Conservation (phyloP, 1,140 invertebrate species). For the Drosophila serrata region DNA sequence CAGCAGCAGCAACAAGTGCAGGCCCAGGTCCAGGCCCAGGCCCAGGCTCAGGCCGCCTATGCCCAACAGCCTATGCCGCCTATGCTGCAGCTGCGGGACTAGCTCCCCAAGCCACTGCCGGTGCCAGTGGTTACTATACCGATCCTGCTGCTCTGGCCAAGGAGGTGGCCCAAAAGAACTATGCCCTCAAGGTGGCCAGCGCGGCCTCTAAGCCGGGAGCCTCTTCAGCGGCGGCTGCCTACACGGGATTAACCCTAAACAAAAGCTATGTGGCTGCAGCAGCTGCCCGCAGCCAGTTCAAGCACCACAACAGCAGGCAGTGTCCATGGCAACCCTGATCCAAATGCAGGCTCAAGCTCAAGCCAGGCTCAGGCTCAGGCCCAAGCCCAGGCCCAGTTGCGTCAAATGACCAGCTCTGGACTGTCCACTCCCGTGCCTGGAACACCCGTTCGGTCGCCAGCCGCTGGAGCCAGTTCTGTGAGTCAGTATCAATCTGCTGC, state of each 20-base stretch:
- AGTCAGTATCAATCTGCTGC: constrained; percentile 39
- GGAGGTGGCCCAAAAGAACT: constrained; percentile 92
- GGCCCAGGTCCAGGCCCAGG: constrained; percentile 60
- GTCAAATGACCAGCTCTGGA: constrained; percentile 82
- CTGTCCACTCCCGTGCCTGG: constrained; percentile 63
- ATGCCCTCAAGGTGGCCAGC: constrained; percentile 88
- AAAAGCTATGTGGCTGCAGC: constrained; percentile 86
- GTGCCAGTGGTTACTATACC: constrained; percentile 71
- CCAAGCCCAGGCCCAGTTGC: constrained; percentile 64
- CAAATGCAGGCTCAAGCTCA: constrained; percentile 71
- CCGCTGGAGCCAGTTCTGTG: constrained; percentile 13
- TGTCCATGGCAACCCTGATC: constrained; percentile 56
- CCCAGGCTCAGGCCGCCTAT: constrained; percentile 66
- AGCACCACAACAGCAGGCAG: constrained; percentile 37
- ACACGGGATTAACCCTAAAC: constrained; percentile 92
- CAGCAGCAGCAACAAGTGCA: constrained; percentile 68
- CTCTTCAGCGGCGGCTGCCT: constrained; percentile 87
- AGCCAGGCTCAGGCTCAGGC: constrained; percentile 62
- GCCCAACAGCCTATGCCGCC: constrained; percentile 83
- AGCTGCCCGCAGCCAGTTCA: constrained; percentile 67
- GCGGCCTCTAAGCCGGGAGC: constrained; percentile 51
- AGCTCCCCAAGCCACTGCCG: constrained; percentile 40
- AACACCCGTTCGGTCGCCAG: constrained; percentile 82
- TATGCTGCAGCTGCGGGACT: constrained; percentile 78
- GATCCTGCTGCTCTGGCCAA: constrained; percentile 90